Evolutionary conservation across 2,888 invertebrate species (phyloP), one percentile per base, ranked within the genome.

Genomic region (Tetranychus piercei): DNA sequence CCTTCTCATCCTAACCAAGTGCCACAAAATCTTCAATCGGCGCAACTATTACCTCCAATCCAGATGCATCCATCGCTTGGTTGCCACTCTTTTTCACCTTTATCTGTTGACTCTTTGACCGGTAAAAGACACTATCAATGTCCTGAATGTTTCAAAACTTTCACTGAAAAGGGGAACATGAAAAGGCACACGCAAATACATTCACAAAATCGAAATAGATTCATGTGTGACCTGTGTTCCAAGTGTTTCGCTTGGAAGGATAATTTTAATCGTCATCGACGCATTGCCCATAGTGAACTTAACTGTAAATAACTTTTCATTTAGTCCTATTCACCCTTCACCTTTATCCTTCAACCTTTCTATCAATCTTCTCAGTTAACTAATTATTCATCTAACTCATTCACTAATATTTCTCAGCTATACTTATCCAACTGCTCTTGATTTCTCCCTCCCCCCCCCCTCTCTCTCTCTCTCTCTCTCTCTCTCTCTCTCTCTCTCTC

Each of bases 231-330:
- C n/a, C 71, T 76, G 55, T 77, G 77, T 72, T 22, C 73, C 18
- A 72, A 74, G 44, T 72, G 72, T 71, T 77, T 77, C 69, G 65
- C 72, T n/a, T 77, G 77, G 77, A 77, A 77, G 73, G 76, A 77
- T 72, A 77, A 76, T 69, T 76, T 76, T 44, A 73, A 74, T 72
- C 73, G 75, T 23, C 77, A 77, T 55, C 73, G 71, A 64, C 67
- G 76, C 67, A 69, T 72, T 15, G 76, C 75, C 20, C 77, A 77
- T 73, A 69, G 69, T 69, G 69, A 69, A 23, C 34, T 69, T 20
- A 69, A 23, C 69, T 69, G 69, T 69, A 69, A 69, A 69, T 69
- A 69, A 69, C 34, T 11, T 23, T 69, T 23, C 20, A 23, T 23
- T 23, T 69, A 69, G 34, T 69, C 34, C 55, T 55, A 55, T 55